A percentile compares a stretch with the other conserved stretches of the same genome.
Conservation (phyloP, 2,797 vertebrate species). For the Emydoidea blandingii region DNA sequence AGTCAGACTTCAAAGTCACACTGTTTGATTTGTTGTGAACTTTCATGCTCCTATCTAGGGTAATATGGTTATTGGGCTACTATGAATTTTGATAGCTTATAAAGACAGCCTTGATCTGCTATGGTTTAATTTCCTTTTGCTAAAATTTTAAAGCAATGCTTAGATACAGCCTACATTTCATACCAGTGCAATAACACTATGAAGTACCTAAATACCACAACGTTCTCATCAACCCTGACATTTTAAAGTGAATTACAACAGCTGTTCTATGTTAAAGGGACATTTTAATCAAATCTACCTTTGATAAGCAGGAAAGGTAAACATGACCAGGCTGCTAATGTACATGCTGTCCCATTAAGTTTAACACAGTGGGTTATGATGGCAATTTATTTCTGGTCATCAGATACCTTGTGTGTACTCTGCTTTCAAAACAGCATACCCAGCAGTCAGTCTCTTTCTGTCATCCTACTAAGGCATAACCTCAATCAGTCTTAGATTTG, state of each 20-base stretch:
- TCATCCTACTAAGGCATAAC: background rate
- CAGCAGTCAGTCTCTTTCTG: background rate
- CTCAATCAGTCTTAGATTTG: background rate
- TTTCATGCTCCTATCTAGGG: background rate
- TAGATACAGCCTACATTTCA: background rate
- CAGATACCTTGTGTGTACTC: background rate
- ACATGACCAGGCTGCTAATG: background rate
- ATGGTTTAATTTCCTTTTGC: background rate
- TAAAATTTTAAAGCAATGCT: background rate
- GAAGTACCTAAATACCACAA: background rate
- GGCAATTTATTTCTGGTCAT: background rate
- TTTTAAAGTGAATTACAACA: slow-evolving; percentile 16
- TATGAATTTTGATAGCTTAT: background rate
- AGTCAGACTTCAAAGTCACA: background rate
- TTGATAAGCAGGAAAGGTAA: slow-evolving; percentile 16
- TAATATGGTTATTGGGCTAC: background rate
- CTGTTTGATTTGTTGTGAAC: background rate
- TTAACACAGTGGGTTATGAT: background rate
- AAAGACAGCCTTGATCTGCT: background rate
- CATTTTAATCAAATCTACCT: slow-evolving; percentile 9
- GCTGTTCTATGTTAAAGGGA: background rate
- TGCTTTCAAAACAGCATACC: background rate
- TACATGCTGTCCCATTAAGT: background rate
- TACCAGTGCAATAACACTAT: background rate
- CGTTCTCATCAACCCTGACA: background rate